Evolutionary conservation across 2,888 invertebrate species (phyloP), one percentile per base, ranked within the genome.

Genomic region (Diachrysia chrysitis): DNA sequence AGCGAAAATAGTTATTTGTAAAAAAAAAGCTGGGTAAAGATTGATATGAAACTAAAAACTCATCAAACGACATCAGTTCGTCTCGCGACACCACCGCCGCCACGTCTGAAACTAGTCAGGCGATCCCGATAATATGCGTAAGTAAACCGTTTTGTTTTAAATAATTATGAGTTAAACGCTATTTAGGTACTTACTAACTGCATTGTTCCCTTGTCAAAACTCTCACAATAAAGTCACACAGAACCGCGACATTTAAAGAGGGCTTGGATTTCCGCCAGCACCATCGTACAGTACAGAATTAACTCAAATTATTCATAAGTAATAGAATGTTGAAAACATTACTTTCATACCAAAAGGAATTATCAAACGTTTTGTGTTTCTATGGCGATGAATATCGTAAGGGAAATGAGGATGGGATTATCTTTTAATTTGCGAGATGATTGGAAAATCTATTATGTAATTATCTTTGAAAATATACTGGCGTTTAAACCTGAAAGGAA

Each of bases 261-360:
- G 42, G 53, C 62, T 86, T 87, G 87, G 87, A 85, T 78, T 81
- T 69, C 29, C 67, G 83, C 84, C 86, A 87, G 80, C 70, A 60
- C 58, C 71, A 67, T 66, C 58, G 71, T 10, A 10, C 68, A 77
- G 74, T 66, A 61, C 71, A 68, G 84, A 83, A 85, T 85, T 84
- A 85, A 85, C 78, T 79, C 80, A 78, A 79, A 58, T 81, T 79
- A 82, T 81, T 79, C 79, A 83, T 81, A 80, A 84, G 67, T 77
- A 67, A 83, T 78, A 68, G 70, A 62, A 55, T 69, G 25, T 58
- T 67, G 67, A 57, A 59, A 37, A 75, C 70, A 71, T 66, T 81
- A 76, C 81, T 65, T 56, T 65, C 64, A 58, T 63, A 60, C 59
- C 35, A 63, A 51, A 58, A 10, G 21, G 73, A 69, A 75, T 75